A percentile compares a stretch with the other conserved stretches of the same genome.
These are phyloP conservation scores for Harpagoxenus sublaevis DNA, from an alignment of 2,888 invertebrate genomes.

Conservation along the genomic window DNA sequence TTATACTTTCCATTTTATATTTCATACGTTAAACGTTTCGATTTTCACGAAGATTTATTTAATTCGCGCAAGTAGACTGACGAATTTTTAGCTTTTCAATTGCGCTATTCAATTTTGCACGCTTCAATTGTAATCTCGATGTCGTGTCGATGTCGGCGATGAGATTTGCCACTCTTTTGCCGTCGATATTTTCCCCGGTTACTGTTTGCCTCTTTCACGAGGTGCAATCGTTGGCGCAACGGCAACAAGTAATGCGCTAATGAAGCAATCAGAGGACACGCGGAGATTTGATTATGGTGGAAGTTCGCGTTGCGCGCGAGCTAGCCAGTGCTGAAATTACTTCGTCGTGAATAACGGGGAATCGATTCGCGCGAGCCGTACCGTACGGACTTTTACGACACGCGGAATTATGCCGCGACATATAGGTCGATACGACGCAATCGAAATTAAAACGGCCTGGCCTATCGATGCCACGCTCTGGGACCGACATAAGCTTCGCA, in stretches of 20 bases:
- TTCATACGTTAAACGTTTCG: background rate
- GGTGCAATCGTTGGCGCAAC: conserved; percentile 24
- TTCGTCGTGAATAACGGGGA: conserved; percentile 52
- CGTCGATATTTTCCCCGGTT: conserved; percentile 23
- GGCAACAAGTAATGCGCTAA: conserved; percentile 53
- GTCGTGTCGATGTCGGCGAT: background rate
- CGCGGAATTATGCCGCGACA: conserved; percentile 44
- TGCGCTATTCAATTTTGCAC: background rate
- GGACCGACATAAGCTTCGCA: conserved; percentile 54
- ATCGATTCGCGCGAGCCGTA: conserved; percentile 31
- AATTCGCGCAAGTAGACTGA: background rate
- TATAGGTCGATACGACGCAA: conserved; percentile 27
- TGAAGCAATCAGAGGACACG: conserved; percentile 53
- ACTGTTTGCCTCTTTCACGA: conserved; percentile 2
- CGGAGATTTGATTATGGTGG: conserved; percentile 42
- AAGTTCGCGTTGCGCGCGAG: conserved; percentile 17
- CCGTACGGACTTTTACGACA: conserved; percentile 45
- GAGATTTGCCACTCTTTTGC: conserved; percentile 10
- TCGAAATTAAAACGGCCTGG: conserved; percentile 68
- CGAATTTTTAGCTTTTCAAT: background rate
- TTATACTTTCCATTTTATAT: background rate
- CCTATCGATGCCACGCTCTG: conserved; percentile 57
- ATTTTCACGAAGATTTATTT: background rate
- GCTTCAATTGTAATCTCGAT: conserved; percentile 10
- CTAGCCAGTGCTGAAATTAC: conserved; percentile 31